phyloP scores from a whole-genome alignment of 2,888 invertebrate genomes.

The Ophion ventricosus region DNA sequence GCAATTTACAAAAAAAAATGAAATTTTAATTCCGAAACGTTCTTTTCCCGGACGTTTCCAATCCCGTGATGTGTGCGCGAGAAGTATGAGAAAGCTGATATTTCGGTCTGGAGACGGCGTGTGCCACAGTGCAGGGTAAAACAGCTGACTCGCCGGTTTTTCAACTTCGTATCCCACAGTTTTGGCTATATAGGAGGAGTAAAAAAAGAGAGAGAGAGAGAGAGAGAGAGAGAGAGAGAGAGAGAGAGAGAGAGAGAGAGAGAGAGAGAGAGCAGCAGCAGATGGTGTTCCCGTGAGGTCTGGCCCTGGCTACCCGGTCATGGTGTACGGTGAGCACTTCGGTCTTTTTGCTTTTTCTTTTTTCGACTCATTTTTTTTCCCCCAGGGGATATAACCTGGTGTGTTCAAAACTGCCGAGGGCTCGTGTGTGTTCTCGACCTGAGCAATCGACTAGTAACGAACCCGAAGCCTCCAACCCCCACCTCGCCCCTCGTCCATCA shows the following conservation, averaged over 20 bases:
- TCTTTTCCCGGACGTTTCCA: background rate
- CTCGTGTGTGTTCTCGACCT: conserved; percentile 18
- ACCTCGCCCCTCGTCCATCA: background rate
- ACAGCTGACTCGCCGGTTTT: conserved; percentile 76
- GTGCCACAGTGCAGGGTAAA: conserved; percentile 69
- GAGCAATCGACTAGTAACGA: conserved; percentile 43
- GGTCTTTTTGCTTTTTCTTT: conserved; percentile 39
- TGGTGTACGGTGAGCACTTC: background rate
- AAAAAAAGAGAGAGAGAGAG: conserved; percentile 28
- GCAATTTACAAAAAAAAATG: background rate
- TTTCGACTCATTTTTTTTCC: conserved; percentile 37
- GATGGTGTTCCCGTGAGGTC: conserved; percentile 60
- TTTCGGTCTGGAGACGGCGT: conserved; percentile 60
- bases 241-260: conserved; percentile 32
- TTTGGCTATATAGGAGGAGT: conserved; percentile 19
- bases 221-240: conserved; percentile 13
- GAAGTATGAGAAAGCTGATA: background rate
- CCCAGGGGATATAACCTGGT: conserved; percentile 48
- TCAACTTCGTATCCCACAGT: conserved; percentile 28
- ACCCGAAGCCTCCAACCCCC: background rate
- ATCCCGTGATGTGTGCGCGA: background rate
- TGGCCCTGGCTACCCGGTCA: background rate
- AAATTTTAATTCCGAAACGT: background rate
- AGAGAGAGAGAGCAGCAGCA: conserved; percentile 60
- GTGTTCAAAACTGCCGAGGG: conserved; percentile 35